Percentiles rank a stretch among this genome's conserved stretches.
These are phyloP conservation scores for Whitmania pigra DNA, from an alignment of 1,140 invertebrate genomes.

Conservation along the genomic window DNA sequence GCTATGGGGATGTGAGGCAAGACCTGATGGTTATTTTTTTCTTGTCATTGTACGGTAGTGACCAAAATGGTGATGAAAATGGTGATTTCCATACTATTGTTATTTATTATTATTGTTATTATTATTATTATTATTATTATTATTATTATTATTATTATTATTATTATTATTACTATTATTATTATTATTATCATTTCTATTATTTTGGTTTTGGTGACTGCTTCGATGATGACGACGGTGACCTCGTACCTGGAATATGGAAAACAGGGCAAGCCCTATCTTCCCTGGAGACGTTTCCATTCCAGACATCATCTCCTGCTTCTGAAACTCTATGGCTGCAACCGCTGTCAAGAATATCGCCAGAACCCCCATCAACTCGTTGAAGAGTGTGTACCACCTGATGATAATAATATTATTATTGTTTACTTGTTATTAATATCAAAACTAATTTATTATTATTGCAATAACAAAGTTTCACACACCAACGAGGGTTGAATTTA, in stretches of 20 bases:
- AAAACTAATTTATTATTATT: too few relatives aligned
- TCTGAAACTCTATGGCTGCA: neutral
- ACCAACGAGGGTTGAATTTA: too few relatives aligned
- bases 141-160: too few relatives aligned
- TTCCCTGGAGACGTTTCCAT: neutral
- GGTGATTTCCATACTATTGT: too few relatives aligned
- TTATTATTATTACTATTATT: too few relatives aligned
- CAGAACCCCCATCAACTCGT: conserved; percentile 9
- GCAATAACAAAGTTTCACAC: too few relatives aligned
- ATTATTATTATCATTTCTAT: too few relatives aligned
- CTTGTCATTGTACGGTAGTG: neutral
- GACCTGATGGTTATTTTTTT: neutral
- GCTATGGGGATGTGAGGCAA: conserved; percentile 17
- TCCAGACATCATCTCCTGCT: neutral
- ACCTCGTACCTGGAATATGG: conserved; percentile 11
- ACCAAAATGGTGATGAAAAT: neutral
- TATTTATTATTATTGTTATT: too few relatives aligned
- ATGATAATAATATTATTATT: too few relatives aligned
- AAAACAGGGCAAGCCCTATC: conserved; percentile 12
- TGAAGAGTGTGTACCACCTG: conserved; percentile 16
- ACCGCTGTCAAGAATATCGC: conserved; percentile 12
- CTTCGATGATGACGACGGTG: neutral
- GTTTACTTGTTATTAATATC: too few relatives aligned
- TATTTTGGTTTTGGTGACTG: too few relatives aligned
- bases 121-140: too few relatives aligned